These are phyloP conservation scores for Peribatodes rhomboidaria DNA, from an alignment of 2,888 invertebrate genomes.

Conservation along the genomic window DNA sequence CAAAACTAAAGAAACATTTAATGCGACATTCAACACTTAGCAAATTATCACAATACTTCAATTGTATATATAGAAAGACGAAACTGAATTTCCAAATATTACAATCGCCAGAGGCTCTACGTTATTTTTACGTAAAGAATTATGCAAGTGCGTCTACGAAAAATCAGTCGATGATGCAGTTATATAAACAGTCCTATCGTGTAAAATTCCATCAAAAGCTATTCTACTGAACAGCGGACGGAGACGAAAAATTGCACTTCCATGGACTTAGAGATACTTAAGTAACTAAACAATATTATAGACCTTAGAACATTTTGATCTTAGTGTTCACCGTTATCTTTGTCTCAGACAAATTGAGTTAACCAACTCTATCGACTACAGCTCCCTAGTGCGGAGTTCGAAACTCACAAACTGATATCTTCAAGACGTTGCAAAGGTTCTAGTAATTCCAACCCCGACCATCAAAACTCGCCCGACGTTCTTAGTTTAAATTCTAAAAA, in stretches of 20 bases:
- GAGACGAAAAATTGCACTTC: conserved; percentile 61
- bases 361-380: background rate
- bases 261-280: conserved; percentile 30
- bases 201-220: conserved; percentile 62
- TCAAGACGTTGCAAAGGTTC: background rate
- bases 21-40: background rate
- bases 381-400: background rate
- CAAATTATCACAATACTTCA: background rate
- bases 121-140: background rate
- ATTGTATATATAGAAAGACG: background rate
- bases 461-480: too few relatives aligned
- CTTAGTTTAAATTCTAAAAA: background rate
- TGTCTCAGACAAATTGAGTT: background rate
- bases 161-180: conserved; percentile 40
- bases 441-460: background rate
- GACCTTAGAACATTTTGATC: background rate
- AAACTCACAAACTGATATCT: too few relatives aligned
- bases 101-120: background rate
- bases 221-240: conserved; percentile 61
- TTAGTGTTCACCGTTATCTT: too few relatives aligned
- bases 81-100: background rate
- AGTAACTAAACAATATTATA: background rate
- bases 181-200: conserved; percentile 42
- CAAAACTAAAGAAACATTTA: too few relatives aligned
- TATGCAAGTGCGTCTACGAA: conserved; percentile 23